Evolutionary conservation across 2,888 invertebrate species (phyloP), one percentile per base, ranked within the genome.

Genomic region (Serripes groenlandicus): DNA sequence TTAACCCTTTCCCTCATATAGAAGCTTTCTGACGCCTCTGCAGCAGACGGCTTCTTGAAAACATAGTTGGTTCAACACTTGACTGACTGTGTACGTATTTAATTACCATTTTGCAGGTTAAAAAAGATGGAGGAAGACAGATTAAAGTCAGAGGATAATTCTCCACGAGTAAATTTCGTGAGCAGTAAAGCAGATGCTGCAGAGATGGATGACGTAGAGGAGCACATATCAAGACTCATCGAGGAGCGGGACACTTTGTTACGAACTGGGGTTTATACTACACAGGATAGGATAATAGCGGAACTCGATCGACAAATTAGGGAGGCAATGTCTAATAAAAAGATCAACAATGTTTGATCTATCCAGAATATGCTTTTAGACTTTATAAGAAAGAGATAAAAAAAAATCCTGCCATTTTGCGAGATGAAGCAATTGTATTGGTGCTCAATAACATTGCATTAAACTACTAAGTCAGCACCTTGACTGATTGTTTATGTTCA

Each of bases 251-350:
- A 95, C 84, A 93, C 92, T 1, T 84, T 95, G n/a, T 89, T 95
- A 37, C 84, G 93, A 68, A 94, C 95, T 23, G 95, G 95, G n/a
- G 93, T 94, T 18, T 95, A 95, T 88, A 91, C 93, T 30, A 92
- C 91, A 37, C 93, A 94, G 56, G 95, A 95, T 87, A 90, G 91
- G 71, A 94, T 95, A 69, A 95, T 95, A 52, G 91, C 93, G 4
- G 95, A 95, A 77, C 90, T 95, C n/a, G 95, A 95, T 80, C 85
- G 93, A 79, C 94, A 95, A 80, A 95, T 95, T 37, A 85, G 94
- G 35, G 94, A 94, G 56, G 91, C 93, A 35, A 92, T 94, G 74
- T 90, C 90, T 1, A 91, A 88, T 37, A 91, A 90, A 80, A 90
- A 90, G 76, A 73, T 86, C 3, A 84, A 72, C 54, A 86, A 84